phyloP scores from a whole-genome alignment of 1,140 invertebrate species.

The Trichonephila clavipes region DNA sequence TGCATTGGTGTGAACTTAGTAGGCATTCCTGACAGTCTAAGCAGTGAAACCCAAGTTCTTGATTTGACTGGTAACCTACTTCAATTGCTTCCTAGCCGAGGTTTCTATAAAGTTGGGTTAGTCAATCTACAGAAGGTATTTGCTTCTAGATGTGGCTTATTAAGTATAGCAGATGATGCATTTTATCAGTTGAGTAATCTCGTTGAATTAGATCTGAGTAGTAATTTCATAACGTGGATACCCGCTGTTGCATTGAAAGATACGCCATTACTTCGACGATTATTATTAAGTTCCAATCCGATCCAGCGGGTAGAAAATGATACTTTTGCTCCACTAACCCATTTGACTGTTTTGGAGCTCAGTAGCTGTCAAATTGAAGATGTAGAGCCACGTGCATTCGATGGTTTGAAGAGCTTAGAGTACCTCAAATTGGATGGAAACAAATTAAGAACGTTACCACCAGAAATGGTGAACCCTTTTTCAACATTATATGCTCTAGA shows the following conservation, averaged over 20 bases:
- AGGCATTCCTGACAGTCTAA: constrained; percentile 88
- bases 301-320: constrained; percentile 86
- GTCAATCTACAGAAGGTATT: constrained; percentile 92
- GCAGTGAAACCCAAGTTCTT: constrained; percentile 91
- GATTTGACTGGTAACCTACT: constrained; percentile 93
- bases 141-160: constrained; percentile 86
- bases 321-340: constrained; percentile 85
- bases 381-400: constrained; percentile 85
- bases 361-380: constrained; percentile 86
- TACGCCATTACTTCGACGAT: constrained; percentile 87
- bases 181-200: constrained; percentile 78
- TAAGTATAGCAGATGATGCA: constrained; percentile 88
- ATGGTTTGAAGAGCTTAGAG: constrained; percentile 87
- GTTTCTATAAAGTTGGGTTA: constrained; percentile 89
- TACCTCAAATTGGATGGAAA: constrained; percentile 91
- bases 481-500: constrained; percentile 79
- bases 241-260: constrained; percentile 86
- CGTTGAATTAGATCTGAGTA: constrained; percentile 88
- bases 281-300: constrained; percentile 87
- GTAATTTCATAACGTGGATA: constrained; percentile 85
- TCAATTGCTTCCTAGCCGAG: constrained; percentile 88
- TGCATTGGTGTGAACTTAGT: constrained; percentile 90
- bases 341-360: constrained; percentile 88
- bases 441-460: constrained; percentile 84
- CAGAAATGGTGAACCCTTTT: constrained; percentile 78